Evolutionary conservation across 1,140 invertebrate genomes (phyloP), one percentile per base, ranked within the genome.

Genomic region (Bombus balteatus): DNA sequence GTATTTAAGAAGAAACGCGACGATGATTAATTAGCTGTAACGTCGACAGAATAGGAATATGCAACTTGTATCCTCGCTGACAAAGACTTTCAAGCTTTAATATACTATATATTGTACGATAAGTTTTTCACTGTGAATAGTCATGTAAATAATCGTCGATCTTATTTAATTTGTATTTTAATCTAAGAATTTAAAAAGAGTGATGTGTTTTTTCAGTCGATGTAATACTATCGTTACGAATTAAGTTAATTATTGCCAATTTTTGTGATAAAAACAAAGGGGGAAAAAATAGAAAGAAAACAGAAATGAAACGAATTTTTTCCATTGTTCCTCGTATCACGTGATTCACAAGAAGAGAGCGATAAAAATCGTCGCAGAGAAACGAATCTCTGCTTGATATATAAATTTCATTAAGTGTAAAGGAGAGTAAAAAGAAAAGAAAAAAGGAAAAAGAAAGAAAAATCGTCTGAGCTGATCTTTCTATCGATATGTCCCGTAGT

Each of bases 231-330:
- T 88, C 90, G 87, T 84, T 87, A 81, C 57, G 43, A 84, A 75
- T 88, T 91, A 88, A 89, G 76, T 74, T 93, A 89, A 88, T 91
- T 62, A 91, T 92, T 91, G 92, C 83, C 73, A 87, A 88, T 94
- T 79, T 12, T 62, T 94, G 93, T 94, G 94, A 94, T 94, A 93
- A 91, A 89, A 88, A 81, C 71, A 79, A 85, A 91, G 43, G 43
- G 13, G 4, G 0, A 1, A 1, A 28, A 22, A 53, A 47, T 0
- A 59, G 0, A 4, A 28, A 22, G 1, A 0, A 28, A 28, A 22
- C 0, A 28, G 18, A 28, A 12, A 83, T 79, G 70, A 76, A 72
- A 65, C 22, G 13, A 71, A 71, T 28, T 13, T 62, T 32, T 59
- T 86, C 70, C 13, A 8, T n/a, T 22, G 22, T 34, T 25, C 22